Conservation (phyloP, 1,140 invertebrate genomes). For the Cotesia vestalis region DNA sequence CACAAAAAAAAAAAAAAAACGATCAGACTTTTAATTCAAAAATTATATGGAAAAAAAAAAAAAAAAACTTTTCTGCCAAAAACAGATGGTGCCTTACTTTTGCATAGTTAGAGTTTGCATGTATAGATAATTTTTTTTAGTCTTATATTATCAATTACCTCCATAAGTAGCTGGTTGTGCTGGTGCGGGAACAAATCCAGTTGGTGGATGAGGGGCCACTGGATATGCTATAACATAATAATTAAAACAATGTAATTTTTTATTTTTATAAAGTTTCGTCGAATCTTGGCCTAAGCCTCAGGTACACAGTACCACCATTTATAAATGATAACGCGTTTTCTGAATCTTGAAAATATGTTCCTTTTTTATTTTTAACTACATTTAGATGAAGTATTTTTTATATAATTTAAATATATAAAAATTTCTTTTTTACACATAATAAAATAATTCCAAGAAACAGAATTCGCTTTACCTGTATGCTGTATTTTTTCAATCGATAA, state of each 20-base stretch:
- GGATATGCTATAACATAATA: constrained; percentile 67
- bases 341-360: constrained; percentile 1
- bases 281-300: constrained; percentile 54
- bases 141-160: constrained; percentile 51
- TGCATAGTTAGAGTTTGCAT: too few species aligned
- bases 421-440: neutral
- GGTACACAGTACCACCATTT: constrained; percentile 63
- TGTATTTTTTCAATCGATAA: constrained; percentile 20
- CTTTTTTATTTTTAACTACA: neutral
- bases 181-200: constrained; percentile 66
- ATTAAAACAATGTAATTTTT: constrained; percentile 14
- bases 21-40: neutral
- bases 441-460: constrained; percentile 12
- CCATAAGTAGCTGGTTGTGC: constrained; percentile 66
- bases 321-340: constrained; percentile 53
- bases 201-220: constrained; percentile 65
- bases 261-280: constrained; percentile 3
- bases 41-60: neutral
- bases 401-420: neutral
- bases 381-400: neutral
- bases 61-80: too few species aligned
- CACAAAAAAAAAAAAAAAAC: neutral
- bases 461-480: constrained; percentile 18
- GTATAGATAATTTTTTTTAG: neutral
- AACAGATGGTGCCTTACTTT: too few species aligned